A percentile compares a stretch with the other conserved stretches of the same genome.
These are phyloP conservation scores for Chlorops oryzae DNA, from an alignment of 1,140 invertebrate genomes.

Conservation along the genomic window DNA sequence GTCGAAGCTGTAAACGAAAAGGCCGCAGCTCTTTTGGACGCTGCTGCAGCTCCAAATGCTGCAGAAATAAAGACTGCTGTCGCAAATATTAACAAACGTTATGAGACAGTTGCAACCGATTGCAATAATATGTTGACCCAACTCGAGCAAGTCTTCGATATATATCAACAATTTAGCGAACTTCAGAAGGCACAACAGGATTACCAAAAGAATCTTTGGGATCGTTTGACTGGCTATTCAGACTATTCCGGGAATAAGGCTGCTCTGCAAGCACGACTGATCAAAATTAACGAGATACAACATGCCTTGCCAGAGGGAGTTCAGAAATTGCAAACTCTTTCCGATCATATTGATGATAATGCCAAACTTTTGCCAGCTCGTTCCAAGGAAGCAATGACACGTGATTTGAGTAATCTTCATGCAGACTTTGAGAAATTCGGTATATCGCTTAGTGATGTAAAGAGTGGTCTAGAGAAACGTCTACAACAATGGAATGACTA, in stretches of 20 bases:
- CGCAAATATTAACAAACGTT: constrained; percentile 64
- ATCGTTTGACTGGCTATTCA: constrained; percentile 66
- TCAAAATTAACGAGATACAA: constrained; percentile 70
- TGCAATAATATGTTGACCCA: constrained; percentile 60
- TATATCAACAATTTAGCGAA: constrained; percentile 78
- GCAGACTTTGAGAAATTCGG: constrained; percentile 77
- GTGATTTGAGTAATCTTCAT: constrained; percentile 68
- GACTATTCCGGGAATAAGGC: constrained; percentile 78
- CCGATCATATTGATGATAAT: constrained; percentile 62
- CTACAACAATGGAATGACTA: constrained; percentile 88
- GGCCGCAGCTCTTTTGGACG: constrained; percentile 54
- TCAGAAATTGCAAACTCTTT: constrained; percentile 63
- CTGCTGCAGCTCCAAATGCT: constrained; percentile 53
- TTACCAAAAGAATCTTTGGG: constrained; percentile 83
- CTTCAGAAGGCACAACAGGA: constrained; percentile 78
- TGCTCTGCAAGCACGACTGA: constrained; percentile 63
- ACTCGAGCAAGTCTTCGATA: constrained; percentile 67
- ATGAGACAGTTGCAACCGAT: constrained; percentile 61
- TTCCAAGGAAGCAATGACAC: constrained; percentile 72
- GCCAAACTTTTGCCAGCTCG: constrained; percentile 61
- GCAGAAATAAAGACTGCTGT: constrained; percentile 61
- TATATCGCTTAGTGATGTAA: constrained; percentile 67
- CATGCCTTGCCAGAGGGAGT: constrained; percentile 69
- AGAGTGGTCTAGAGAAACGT: constrained; percentile 72
- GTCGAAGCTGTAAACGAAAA: constrained; percentile 86